These are phyloP conservation scores for Diorhabda elongata DNA, from an alignment of 1,140 invertebrate species.

Conservation along the genomic window DNA sequence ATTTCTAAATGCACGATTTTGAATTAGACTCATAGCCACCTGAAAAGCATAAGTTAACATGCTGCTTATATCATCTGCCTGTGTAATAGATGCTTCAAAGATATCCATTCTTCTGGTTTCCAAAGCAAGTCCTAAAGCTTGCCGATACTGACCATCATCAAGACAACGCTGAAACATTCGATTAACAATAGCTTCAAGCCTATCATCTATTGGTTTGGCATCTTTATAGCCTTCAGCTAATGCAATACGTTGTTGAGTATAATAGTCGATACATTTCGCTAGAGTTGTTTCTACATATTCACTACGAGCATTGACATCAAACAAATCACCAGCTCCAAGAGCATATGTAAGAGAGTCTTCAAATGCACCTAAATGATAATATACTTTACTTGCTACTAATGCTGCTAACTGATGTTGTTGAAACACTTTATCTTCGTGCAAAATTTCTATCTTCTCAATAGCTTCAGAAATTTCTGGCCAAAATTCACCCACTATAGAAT, in stretches of 20 bases:
- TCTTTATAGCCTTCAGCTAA: slow-evolving; percentile 59
- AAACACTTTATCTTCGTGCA: slow-evolving; percentile 90
- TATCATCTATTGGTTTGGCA: slow-evolving; percentile 74
- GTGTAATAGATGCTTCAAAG: slow-evolving; percentile 85
- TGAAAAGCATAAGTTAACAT: slow-evolving; percentile 91
- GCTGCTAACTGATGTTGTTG: slow-evolving; percentile 88
- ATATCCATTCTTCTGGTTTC: slow-evolving; percentile 96
- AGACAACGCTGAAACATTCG: slow-evolving; percentile 95
- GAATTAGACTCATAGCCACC: slow-evolving; percentile 92
- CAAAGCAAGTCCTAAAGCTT: slow-evolving; percentile 89
- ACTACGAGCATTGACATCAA: slow-evolving; percentile 87
- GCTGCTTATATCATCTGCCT: slow-evolving; percentile 83
- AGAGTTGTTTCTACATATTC: slow-evolving; percentile 94
- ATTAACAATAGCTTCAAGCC: slow-evolving; percentile 91
- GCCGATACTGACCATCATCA: slow-evolving; percentile 88
- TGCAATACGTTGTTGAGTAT: slow-evolving; percentile 80
- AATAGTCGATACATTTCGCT: slow-evolving; percentile 94
- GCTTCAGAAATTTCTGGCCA: slow-evolving; percentile 98
- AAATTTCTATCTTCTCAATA: slow-evolving; percentile 95
- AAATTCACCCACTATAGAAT: slow-evolving; percentile 94
- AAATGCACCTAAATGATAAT: slow-evolving; percentile 95
- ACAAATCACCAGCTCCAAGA: slow-evolving; percentile 85
- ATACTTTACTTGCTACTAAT: slow-evolving; percentile 96
- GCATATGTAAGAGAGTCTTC: slow-evolving; percentile 94
- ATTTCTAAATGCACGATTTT: slow-evolving; percentile 88